phyloP scores from a whole-genome alignment of 2,888 invertebrate genomes.

The Auanema freiburgensis region DNA sequence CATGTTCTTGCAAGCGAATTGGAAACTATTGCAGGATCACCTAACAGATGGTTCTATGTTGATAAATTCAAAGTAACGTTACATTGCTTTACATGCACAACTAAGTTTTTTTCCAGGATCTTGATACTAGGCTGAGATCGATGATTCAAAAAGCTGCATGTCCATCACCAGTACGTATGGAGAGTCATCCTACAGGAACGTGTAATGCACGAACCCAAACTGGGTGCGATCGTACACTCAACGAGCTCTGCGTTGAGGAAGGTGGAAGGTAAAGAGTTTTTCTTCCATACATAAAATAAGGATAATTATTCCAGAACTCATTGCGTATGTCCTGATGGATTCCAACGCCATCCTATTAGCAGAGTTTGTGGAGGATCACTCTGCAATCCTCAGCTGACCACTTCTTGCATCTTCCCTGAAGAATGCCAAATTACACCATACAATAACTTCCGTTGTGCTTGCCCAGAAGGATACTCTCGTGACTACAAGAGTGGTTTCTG shows the following conservation, averaged over 20 bases:
- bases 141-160: conserved; percentile 64
- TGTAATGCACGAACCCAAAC: conserved; percentile 60
- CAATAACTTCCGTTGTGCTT: conserved; percentile 61
- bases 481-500: conserved; percentile 59
- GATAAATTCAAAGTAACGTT: conserved; percentile 64
- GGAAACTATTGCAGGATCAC: conserved; percentile 63
- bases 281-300: too few species aligned
- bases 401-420: conserved; percentile 57
- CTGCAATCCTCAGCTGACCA: conserved; percentile 62
- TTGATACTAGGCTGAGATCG: conserved; percentile 62
- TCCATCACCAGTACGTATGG: conserved; percentile 39
- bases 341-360: conserved; percentile 61
- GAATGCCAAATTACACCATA: conserved; percentile 58
- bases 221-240: conserved; percentile 61
- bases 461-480: conserved; percentile 56
- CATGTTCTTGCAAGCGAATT: conserved; percentile 63
- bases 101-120: conserved; percentile 26
- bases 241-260: conserved; percentile 55
- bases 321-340: conserved; percentile 60
- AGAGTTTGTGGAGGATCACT: conserved; percentile 61
- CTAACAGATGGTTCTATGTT: conserved; percentile 63
- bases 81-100: neutral
- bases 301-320: conserved; percentile 16
- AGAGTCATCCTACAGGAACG: conserved; percentile 33
- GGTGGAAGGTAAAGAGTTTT: conserved; percentile 26